Base-by-base conservation (phyloP, 2,113 vertebrate species). In the Lanius ludovicianus region DNA sequence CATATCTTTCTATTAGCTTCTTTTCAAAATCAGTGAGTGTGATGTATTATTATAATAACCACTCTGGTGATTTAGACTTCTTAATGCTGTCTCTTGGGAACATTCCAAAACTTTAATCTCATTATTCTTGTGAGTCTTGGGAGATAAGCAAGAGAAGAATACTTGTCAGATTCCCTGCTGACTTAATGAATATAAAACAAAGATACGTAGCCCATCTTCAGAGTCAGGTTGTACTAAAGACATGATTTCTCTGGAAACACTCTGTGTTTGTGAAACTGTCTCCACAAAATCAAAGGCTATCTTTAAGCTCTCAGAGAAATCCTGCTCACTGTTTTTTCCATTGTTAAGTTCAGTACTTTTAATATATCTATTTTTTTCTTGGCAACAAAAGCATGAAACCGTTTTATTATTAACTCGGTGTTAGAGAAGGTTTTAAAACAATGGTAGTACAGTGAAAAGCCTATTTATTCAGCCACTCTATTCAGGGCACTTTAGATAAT, bases 31-130 rank as follows among this genome's bases (percentile, higher is more conserved):
- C 52, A 75, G 22, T 42, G 47, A 78, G 50, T 30, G 2, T 2
- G 3, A 59, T 91, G 22, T 39, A 59, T 86, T 74, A 53, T 56
- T 89, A 70, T 25, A 84, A 81, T 30, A 92, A 84, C 25, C 87
- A 71, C 24, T 84, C 44, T 55, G 20, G 69, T 84, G 92, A 42
- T 87, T 95, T 95, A 95, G 65, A 37, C 35, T 75, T 82, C 84
- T 89, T 93, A 62, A 24, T 74, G 59, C 60, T 93, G 68, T 90
- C 71, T 87, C 56, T 84, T 94, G 91, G 87, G 93, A 91, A 62
- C 63, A 67, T 89, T 94, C 82, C 79, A 89, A 74, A 95, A 94
- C 87, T 97, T 88, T 87, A 78, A 77, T 93, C 84, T 85, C 62
- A 44, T 96, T 97, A 89, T 95, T 95, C 75, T 75, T 55, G 18